phyloP scores from a whole-genome alignment of 2,888 invertebrate species.

The Rosalia funebris region DNA sequence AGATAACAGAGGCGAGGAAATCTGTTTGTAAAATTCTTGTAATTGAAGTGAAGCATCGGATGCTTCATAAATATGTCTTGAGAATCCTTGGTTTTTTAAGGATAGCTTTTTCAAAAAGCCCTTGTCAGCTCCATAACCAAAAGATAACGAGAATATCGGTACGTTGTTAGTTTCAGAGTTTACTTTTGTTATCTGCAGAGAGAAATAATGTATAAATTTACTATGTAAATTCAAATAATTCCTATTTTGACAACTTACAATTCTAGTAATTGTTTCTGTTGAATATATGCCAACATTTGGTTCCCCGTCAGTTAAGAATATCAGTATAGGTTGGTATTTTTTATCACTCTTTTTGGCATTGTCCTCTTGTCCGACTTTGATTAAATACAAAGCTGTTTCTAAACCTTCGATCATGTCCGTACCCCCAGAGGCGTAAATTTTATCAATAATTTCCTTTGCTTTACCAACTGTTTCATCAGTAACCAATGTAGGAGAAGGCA shows the following conservation, averaged over 20 bases:
- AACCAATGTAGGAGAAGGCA: conserved; percentile 59
- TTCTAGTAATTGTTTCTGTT: conserved; percentile 62
- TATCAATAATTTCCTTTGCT: conserved; percentile 68
- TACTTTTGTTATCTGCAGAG: conserved; percentile 63
- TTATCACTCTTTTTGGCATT: conserved; percentile 29
- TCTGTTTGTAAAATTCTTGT: conserved; percentile 73
- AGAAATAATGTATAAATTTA: too few species aligned
- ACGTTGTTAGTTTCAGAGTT: conserved; percentile 62
- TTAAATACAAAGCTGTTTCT: conserved; percentile 55
- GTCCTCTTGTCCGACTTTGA: conserved; percentile 39
- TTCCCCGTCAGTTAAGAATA: conserved; percentile 73
- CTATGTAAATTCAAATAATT: too few species aligned
- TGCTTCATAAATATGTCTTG: conserved; percentile 76
- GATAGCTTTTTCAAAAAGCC: conserved; percentile 74
- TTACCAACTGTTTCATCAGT: conserved; percentile 68
- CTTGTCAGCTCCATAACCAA: conserved; percentile 75
- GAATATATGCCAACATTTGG: conserved; percentile 69
- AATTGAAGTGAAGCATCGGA: conserved; percentile 75
- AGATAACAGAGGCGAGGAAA: conserved; percentile 74
- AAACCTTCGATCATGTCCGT: conserved; percentile 73
- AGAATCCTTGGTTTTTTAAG: conserved; percentile 73
- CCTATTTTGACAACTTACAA: too few species aligned
- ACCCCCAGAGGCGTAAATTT: conserved; percentile 69
- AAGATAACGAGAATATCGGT: conserved; percentile 74
- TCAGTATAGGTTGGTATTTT: conserved; percentile 68